phyloP scores from a whole-genome alignment of 2,888 invertebrate genomes.

The Melanotus villosus region DNA sequence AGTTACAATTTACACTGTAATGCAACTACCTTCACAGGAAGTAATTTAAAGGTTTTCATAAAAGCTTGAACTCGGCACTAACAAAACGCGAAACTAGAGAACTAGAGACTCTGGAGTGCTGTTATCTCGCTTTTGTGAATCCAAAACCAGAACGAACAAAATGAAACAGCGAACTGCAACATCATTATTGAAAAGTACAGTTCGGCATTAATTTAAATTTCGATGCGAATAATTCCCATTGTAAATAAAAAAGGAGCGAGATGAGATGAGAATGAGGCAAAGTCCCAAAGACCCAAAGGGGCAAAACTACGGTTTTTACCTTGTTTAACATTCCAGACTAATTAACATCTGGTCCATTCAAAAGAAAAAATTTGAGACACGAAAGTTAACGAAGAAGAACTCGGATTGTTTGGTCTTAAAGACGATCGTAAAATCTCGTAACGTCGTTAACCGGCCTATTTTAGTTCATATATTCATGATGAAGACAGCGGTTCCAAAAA shows the following conservation, averaged over 20 bases:
- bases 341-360: slow-evolving; percentile 18
- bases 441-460: slow-evolving; percentile 1
- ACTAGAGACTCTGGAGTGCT: neutral
- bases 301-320: neutral
- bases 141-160: neutral
- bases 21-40: neutral
- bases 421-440: slow-evolving; percentile 8
- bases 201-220: slow-evolving; percentile 8
- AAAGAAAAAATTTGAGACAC: neutral
- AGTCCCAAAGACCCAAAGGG: neutral
- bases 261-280: neutral
- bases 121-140: neutral
- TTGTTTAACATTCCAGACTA: slow-evolving; percentile 12
- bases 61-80: neutral
- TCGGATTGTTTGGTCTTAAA: neutral
- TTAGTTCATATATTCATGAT: slow-evolving; percentile 12
- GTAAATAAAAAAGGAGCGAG: too few species aligned
- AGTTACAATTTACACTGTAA: neutral
- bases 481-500: slow-evolving; percentile 1
- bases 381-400: neutral
- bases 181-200: neutral
- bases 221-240: too few species aligned
- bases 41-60: slow-evolving; percentile 1
- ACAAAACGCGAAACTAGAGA: neutral
- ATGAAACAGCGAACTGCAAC: neutral